A percentile compares a stretch with the other conserved stretches of the same genome.
Conservation (phyloP, 1,140 invertebrate species). For the Lithobius niger region DNA sequence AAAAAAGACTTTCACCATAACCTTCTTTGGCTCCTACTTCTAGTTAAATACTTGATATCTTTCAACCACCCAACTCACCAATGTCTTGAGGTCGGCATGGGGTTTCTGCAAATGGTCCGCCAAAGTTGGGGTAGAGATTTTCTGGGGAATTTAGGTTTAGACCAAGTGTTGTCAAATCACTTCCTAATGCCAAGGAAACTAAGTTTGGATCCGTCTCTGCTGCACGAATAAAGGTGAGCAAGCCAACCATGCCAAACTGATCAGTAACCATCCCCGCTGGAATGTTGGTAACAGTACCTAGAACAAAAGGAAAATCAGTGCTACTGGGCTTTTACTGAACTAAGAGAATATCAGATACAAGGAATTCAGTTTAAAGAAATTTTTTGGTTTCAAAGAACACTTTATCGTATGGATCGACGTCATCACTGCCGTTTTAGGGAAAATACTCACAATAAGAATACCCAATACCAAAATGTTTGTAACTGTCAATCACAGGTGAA, state of each 20-base stretch:
- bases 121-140: slow-evolving; percentile 92
- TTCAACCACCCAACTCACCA: slow-evolving; percentile 29
- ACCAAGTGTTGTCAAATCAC: slow-evolving; percentile 91
- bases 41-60: no score
- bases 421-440: no score
- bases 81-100: slow-evolving; percentile 97
- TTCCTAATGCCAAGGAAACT: slow-evolving; percentile 86
- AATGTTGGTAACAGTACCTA: slow-evolving; percentile 91
- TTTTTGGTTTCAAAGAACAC: no score
- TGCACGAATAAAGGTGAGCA: slow-evolving; percentile 92
- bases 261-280: slow-evolving; percentile 96
- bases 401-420: no score
- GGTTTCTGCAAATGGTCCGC: slow-evolving; percentile 93
- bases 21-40: not conserved
- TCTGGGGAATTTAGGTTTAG: slow-evolving; percentile 96
- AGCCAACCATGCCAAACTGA: slow-evolving; percentile 97
- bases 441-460: no score
- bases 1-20: slow-evolving; percentile 3
- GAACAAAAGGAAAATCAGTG: no score
- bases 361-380: no score
- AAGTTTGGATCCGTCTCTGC: slow-evolving; percentile 93
- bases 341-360: no score
- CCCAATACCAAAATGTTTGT: no score
- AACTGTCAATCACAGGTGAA: no score
- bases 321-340: no score